A percentile compares a stretch with the other conserved stretches of the same genome.
phyloP scores from a whole-genome alignment of 53 echinoderm and acorn worm genomes.

The Apostichopus leukothele region DNA sequence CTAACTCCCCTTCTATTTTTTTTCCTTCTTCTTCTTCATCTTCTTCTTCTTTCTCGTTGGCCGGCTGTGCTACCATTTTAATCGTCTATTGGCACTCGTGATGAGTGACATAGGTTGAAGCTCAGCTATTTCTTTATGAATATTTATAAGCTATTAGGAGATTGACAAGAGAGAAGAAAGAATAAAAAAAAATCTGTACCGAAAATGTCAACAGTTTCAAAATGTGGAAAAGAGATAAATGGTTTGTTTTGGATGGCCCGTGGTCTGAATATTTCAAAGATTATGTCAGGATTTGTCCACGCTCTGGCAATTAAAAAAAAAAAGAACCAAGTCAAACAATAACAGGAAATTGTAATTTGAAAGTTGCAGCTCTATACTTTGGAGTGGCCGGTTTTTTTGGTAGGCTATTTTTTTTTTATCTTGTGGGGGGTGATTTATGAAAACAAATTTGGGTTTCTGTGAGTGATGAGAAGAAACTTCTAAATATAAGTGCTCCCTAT shows the following conservation, averaged over 20 bases:
- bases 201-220: constrained; percentile 38
- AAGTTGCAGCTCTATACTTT: neutral
- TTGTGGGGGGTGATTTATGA: neutral
- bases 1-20: neutral
- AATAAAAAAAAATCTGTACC: constrained; percentile 14
- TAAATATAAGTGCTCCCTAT: no score
- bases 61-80: constrained; percentile 4
- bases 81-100: constrained; percentile 32
- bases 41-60: neutral
- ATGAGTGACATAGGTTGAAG: constrained; percentile 39
- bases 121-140: constrained; percentile 42
- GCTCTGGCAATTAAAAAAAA: neutral
- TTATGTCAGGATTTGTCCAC: neutral
- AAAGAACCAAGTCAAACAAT: constrained; percentile 5
- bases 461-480: no score
- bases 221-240: constrained; percentile 29
- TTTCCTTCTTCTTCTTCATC: neutral
- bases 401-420: neutral
- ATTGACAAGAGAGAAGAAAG: constrained; percentile 36
- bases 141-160: constrained; percentile 51
- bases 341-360: constrained; percentile 6
- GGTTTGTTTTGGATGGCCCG: constrained; percentile 30
- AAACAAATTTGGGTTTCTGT: neutral
- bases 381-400: neutral
- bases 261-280: constrained; percentile 31